Conservation (phyloP, 2,113 vertebrate genomes). For the Pluvianellus socialis region DNA sequence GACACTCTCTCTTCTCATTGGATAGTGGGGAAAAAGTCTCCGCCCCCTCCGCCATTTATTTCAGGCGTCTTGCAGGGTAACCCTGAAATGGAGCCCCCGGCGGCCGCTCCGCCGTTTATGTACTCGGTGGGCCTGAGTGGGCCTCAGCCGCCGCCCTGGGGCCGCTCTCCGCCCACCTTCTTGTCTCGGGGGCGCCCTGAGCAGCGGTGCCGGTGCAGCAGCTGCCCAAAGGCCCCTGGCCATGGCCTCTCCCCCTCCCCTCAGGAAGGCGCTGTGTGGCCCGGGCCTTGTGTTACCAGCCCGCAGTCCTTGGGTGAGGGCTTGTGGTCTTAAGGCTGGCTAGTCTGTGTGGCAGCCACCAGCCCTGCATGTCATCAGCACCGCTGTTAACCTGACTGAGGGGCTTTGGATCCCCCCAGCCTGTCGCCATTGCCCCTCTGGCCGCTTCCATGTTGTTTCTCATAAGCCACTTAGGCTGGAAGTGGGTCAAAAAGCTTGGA, state of each 20-base stretch:
- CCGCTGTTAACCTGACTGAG: fast-evolving
- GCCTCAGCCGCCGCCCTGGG: no score
- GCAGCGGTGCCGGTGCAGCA: fast-evolving
- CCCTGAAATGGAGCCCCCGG: background rate
- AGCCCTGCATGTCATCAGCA: fast-evolving
- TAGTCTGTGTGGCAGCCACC: fast-evolving
- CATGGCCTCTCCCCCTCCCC: fast-evolving
- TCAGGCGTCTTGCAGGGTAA: fast-evolving
- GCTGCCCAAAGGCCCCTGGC: fast-evolving
- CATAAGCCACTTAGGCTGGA: background rate
- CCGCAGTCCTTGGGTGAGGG: fast-evolving
- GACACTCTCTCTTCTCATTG: background rate
- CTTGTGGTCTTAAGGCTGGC: background rate
- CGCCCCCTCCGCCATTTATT: background rate
- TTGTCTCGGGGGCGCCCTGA: fast-evolving
- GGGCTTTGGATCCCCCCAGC: no score
- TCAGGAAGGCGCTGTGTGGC: no score
- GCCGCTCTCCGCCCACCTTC: fast-evolving
- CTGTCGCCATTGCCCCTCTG: fast-evolving
- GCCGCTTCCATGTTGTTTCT: background rate
- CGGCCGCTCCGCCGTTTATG: fast-evolving
- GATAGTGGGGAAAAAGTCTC: background rate
- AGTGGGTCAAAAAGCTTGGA: fast-evolving
- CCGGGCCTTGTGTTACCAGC: no score
- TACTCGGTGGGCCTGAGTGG: fast-evolving